Evolutionary conservation across 2,113 vertebrate species (phyloP).

Genomic region (Periophthalmodon schlosseri): DNA sequence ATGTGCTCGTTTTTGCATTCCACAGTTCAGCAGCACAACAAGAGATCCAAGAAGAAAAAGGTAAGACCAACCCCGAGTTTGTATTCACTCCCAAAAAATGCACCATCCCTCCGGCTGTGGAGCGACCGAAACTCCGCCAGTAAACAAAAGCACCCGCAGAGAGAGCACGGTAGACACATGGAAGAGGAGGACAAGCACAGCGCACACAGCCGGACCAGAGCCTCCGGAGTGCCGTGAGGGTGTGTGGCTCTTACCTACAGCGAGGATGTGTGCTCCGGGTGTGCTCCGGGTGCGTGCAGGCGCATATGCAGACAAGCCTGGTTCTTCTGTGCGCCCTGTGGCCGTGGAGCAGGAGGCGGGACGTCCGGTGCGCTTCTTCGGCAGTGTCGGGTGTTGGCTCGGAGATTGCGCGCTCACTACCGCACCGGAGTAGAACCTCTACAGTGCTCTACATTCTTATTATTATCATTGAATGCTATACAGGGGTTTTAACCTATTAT

Average conservation of each 20-base stretch:
- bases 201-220: not conserved
- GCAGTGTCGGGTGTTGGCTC: not conserved
- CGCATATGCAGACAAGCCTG: not conserved
- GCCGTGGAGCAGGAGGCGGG: not conserved
- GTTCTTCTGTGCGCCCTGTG: too few species aligned
- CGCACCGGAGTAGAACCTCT: not conserved
- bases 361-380: not conserved
- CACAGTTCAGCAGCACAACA: not conserved
- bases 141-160: not conserved
- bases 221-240: not conserved
- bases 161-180: not conserved
- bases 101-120: not conserved
- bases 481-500: too few species aligned
- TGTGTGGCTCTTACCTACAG: not conserved
- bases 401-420: not conserved
- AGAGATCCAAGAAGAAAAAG: not conserved
- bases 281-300: too few species aligned
- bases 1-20: not conserved
- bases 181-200: not conserved
- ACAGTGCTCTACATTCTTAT: too few species aligned
- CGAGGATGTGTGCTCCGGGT: not conserved
- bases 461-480: too few species aligned
- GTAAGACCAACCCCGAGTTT: not conserved
- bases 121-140: not conserved
- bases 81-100: not conserved